These are phyloP conservation scores for Nibea albiflora DNA, from an alignment of 2,113 vertebrate species.

Conservation along the genomic window DNA sequence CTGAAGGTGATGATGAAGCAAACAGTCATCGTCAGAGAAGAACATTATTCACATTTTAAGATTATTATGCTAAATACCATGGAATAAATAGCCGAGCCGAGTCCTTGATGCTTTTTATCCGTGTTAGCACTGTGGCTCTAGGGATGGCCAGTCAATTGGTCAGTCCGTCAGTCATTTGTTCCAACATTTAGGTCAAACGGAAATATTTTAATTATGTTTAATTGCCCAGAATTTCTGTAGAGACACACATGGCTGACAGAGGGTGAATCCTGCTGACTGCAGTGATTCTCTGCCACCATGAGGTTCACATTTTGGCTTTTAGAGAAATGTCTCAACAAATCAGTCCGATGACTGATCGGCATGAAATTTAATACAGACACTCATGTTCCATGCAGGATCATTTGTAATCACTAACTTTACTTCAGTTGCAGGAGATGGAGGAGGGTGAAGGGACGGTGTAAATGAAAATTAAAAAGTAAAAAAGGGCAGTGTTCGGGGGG, in stretches of 20 bases:
- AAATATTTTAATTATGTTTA: no score
- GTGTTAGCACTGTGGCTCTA: background rate
- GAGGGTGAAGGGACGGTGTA: no score
- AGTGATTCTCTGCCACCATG: background rate
- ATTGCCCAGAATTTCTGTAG: background rate
- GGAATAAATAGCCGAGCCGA: no score
- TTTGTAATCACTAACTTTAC: background rate
- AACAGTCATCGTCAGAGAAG: no score
- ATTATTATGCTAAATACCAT: background rate
- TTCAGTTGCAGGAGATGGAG: no score
- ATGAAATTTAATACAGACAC: background rate
- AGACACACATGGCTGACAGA: background rate
- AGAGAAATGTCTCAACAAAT: no score
- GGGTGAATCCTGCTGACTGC: background rate
- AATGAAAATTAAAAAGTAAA: no score
- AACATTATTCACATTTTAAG: background rate
- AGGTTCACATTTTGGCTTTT: background rate
- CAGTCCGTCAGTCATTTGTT: background rate
- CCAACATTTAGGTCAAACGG: no score
- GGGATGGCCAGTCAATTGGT: background rate
- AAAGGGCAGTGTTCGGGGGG: no score
- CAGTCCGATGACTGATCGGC: no score
- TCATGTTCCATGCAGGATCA: background rate
- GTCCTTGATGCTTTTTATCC: background rate
- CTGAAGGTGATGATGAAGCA: background rate